These are phyloP conservation scores for Caenorhabditis sp. DNA, from an alignment of 2,888 invertebrate species.

Conservation along the genomic window DNA sequence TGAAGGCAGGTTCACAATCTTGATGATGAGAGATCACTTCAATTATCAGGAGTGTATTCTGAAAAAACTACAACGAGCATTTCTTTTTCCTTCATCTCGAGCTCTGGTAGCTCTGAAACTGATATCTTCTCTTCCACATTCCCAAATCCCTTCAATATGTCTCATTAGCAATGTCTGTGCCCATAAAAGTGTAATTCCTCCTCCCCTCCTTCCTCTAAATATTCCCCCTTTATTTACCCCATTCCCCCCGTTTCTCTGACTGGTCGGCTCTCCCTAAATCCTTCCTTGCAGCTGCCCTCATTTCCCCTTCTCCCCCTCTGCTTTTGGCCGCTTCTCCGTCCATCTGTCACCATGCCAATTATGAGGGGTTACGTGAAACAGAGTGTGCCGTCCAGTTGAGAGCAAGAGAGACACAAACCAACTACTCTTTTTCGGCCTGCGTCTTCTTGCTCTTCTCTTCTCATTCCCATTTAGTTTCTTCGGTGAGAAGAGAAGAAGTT, in stretches of 20 bases:
- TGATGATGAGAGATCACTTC: no score
- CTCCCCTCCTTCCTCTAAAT: no score
- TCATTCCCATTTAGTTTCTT: background rate
- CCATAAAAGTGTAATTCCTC: constrained; percentile 14
- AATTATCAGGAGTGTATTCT: no score
- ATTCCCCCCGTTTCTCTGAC: constrained; percentile 2
- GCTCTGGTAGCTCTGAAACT: no score
- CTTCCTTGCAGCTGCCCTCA: constrained; percentile 30
- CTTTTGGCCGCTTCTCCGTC: background rate
- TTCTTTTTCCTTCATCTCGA: no score
- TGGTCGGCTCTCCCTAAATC: constrained; percentile 30
- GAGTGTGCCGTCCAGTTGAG: constrained; percentile 7
- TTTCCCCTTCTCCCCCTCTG: constrained; percentile 1
- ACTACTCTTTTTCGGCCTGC: constrained; percentile 10
- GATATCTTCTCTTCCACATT: no score
- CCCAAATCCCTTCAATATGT: no score
- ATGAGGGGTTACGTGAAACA: constrained; percentile 56
- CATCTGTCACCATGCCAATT: constrained; percentile 68
- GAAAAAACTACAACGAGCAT: no score
- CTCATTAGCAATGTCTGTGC: constrained; percentile 8
- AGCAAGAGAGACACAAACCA: no score
- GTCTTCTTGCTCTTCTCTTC: constrained; percentile 13
- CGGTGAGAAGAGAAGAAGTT: background rate
- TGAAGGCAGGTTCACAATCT: no score
- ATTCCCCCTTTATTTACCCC: constrained; percentile 17